These are phyloP conservation scores for Heterochromis multidens DNA, from an alignment of 2,113 vertebrate species.

Conservation along the genomic window DNA sequence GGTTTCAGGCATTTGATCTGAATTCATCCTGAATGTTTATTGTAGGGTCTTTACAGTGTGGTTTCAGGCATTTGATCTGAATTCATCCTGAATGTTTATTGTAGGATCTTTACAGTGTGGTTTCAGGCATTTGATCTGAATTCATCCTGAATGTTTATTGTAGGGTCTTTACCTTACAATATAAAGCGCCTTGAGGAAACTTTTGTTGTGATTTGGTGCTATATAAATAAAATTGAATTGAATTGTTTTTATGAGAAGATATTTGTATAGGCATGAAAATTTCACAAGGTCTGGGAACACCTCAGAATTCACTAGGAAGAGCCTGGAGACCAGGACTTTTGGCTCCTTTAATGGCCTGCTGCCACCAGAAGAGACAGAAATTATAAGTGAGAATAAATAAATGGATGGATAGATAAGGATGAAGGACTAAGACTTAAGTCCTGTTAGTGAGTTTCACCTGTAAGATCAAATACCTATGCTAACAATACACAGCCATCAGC, in stretches of 20 bases:
- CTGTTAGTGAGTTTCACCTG: background rate
- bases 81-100: background rate
- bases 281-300: background rate
- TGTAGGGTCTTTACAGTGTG: no score
- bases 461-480: slow-evolving; percentile 3
- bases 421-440: background rate
- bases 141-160: no score
- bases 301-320: background rate
- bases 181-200: no score
- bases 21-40: background rate
- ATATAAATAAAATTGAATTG: no score
- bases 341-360: background rate
- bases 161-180: no score
- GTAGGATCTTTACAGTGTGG: no score
- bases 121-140: background rate
- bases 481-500: background rate
- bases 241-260: background rate
- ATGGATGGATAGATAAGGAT: background rate
- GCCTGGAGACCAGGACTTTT: background rate
- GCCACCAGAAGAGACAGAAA: background rate
- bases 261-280: background rate
- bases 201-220: no score
- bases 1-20: background rate
- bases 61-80: background rate
- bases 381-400: background rate